Conservation (phyloP, 2,797 vertebrate genomes). For the Phyllotis vaccarum region DNA sequence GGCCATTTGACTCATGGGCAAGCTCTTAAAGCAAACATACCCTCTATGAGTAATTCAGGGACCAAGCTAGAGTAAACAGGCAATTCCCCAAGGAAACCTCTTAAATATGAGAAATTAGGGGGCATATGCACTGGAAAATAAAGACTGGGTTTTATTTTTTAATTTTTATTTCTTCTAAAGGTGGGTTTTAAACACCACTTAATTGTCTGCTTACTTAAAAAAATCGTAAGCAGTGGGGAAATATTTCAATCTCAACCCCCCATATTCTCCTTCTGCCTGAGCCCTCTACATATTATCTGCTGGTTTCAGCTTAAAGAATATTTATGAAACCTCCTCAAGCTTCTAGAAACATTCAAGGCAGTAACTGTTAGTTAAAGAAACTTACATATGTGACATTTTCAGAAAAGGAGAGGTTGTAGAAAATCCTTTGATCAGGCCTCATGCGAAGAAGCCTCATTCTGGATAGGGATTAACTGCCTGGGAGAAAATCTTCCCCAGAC, state of each 20-base stretch:
- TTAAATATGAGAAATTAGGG: neutral
- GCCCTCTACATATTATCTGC: neutral
- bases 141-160: slow-evolving; percentile 25
- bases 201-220: slow-evolving; percentile 38
- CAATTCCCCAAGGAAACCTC: slow-evolving; percentile 5
- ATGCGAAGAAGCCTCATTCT: slow-evolving; percentile 20
- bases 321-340: neutral
- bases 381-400: neutral
- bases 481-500: slow-evolving; percentile 1
- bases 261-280: slow-evolving; percentile 23
- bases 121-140: neutral
- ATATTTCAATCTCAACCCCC: slow-evolving; percentile 50
- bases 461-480: neutral
- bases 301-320: slow-evolving; percentile 39
- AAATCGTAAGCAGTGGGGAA: neutral
- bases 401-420: neutral
- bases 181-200: slow-evolving; percentile 16
- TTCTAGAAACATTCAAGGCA: neutral
- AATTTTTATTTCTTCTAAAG: slow-evolving; percentile 50
- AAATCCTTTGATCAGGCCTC: slow-evolving; percentile 47
- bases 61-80: neutral
- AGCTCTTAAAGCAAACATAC: neutral
- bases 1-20: neutral
- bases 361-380: slow-evolving; percentile 57
- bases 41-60: neutral